Conservation (phyloP, 2,797 vertebrate genomes). For the Telmatherina bonti region DNA sequence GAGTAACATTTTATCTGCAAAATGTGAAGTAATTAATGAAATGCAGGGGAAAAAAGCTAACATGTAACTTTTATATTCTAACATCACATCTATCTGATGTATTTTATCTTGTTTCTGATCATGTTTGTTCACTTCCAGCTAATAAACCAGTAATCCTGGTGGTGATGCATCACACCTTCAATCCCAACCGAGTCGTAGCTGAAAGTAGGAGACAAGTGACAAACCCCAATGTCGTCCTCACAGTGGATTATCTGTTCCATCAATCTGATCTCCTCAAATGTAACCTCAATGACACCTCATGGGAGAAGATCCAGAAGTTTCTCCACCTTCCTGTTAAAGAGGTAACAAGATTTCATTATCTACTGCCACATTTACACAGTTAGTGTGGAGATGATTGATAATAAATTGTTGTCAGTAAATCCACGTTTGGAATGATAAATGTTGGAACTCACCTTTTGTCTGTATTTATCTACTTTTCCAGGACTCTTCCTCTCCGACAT, state of each 20-base stretch:
- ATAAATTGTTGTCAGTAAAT: too few species aligned
- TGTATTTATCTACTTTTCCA: too few species aligned
- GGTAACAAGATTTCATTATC: slow-evolving; percentile 28
- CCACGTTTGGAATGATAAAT: too few species aligned
- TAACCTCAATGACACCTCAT: neutral
- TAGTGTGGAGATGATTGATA: neutral
- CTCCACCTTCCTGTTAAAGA: accelerated
- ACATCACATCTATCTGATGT: too few species aligned
- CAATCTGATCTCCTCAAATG: neutral
- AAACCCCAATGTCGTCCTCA: neutral
- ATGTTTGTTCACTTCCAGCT: neutral
- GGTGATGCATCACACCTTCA: slow-evolving; percentile 60
- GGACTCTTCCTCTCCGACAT: too few species aligned
- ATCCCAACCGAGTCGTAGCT: accelerated
- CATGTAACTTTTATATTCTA: neutral
- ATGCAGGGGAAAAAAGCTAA: neutral
- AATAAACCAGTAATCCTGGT: slow-evolving; percentile 45
- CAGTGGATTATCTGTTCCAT: slow-evolving; percentile 44
- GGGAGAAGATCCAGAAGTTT: accelerated
- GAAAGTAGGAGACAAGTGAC: slow-evolving; percentile 8
- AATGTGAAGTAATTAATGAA: neutral
- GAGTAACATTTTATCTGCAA: too few species aligned
- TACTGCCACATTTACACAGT: neutral
- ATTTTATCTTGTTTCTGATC: neutral
- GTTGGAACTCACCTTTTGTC: too few species aligned